phyloP scores from a whole-genome alignment of 2,888 invertebrate species.

The Drosophila putrida region DNA sequence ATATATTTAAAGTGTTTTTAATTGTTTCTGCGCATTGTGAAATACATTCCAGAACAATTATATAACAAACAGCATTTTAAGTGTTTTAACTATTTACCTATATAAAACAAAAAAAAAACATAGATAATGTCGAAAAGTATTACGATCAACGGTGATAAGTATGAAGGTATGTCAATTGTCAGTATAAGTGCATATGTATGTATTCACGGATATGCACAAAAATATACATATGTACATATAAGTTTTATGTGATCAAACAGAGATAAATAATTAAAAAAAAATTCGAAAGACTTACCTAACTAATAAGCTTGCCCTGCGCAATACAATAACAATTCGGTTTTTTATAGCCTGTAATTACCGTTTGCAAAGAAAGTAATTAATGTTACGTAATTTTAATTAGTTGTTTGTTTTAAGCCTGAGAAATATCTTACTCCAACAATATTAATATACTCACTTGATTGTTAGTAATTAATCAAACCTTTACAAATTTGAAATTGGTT shows the following conservation, averaged over 20 bases:
- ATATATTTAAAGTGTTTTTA: slow-evolving; percentile 6
- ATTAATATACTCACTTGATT: too few relatives aligned
- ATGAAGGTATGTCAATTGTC: slow-evolving; percentile 52
- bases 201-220: neutral
- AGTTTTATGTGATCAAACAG: neutral
- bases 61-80: slow-evolving; percentile 18
- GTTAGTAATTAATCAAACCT: too few relatives aligned
- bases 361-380: neutral
- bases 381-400: neutral
- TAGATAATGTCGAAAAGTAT: slow-evolving; percentile 60
- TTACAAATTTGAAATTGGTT: too few relatives aligned
- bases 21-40: slow-evolving; percentile 52
- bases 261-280: too few relatives aligned
- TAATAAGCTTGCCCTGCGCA: too few relatives aligned
- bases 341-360: too few relatives aligned
- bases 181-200: slow-evolving; percentile 1
- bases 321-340: too few relatives aligned
- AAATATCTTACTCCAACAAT: neutral
- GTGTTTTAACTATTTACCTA: slow-evolving; percentile 37
- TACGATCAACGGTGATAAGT: slow-evolving; percentile 61
- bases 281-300: too few relatives aligned
- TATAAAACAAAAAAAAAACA: slow-evolving; percentile 30
- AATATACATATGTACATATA: too few relatives aligned
- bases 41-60: slow-evolving; percentile 50
- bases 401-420: neutral